Evolutionary conservation across 2,888 invertebrate species (phyloP), one percentile per base, ranked within the genome.

Genomic region (Perithous albicinctus): DNA sequence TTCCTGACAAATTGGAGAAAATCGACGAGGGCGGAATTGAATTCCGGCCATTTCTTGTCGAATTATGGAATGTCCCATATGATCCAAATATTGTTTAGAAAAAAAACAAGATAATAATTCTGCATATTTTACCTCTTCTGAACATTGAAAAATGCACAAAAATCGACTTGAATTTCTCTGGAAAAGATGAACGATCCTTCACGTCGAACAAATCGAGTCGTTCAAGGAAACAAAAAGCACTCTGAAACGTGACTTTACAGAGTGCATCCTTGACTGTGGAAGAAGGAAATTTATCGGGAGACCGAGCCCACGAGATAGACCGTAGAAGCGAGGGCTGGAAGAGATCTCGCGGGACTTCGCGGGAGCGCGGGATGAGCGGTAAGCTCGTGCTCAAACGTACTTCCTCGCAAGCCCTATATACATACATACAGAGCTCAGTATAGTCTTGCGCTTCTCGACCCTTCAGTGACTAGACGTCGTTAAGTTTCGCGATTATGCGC

Each of bases 401-500:
- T 26, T 12, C 56, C 56, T n/a, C 26, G 6, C 29, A 29, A 26
- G n/a, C n/a, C 20, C 41, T 1, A n/a, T 46, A 46, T 35, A 72
- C 32, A 1, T 43, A 23, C 26, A 23, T 15, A 15, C 35, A 51
- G n/a, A n/a, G n/a, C 46, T 63, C 26, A 15, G n/a, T n/a, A n/a
- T 8, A n/a, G 23, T 43, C 26, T 18, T 10, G n/a, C 29, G 23
- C 51, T 54, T 35, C 10, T 35, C 51, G 67, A 67, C 23, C 69
- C 35, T 69, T 54, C 54, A n/a, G 67, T 38, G 67, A 38, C 69
- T 69, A 69, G 69, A 73, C 70, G 43, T 54, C 70, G 78, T 78
- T 78, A 72, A 66, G 64, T 72, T 64, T 72, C 15, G 38, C 46
- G 56, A 78, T 78, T 64, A 61, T 61, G 35, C 76, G 61, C 56